These are phyloP conservation scores for Mus pahari DNA, from an alignment of 2,113 vertebrate species.

Conservation along the genomic window DNA sequence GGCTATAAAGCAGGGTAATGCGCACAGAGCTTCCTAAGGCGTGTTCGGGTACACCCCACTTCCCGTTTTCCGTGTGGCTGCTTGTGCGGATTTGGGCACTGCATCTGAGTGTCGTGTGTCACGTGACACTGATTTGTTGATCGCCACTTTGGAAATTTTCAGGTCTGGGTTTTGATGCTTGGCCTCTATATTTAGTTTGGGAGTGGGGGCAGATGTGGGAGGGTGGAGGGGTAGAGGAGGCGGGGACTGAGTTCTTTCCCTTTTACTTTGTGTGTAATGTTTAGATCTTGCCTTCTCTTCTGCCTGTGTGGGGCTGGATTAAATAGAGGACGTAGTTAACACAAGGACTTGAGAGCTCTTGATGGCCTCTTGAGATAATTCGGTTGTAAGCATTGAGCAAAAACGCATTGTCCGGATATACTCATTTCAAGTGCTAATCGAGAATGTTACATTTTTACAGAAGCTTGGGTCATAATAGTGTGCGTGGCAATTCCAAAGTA, in stretches of 20 bases:
- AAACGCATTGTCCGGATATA: conserved; percentile 63
- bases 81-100: conserved; percentile 11
- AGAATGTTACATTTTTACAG: conserved; percentile 80
- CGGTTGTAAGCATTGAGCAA: conserved; percentile 73
- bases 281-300: conserved; percentile 50
- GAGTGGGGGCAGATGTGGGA: conserved; percentile 50
- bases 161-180: conserved; percentile 47
- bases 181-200: conserved; percentile 74
- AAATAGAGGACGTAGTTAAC: conserved; percentile 67
- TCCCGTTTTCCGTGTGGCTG: conserved; percentile 72
- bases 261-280: background rate
- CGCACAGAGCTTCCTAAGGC: conserved; percentile 82
- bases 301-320: conserved; percentile 36
- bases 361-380: conserved; percentile 81
- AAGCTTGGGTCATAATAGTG: conserved; percentile 77
- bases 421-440: conserved; percentile 80
- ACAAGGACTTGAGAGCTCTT: conserved; percentile 70
- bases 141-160: conserved; percentile 52
- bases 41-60: conserved; percentile 85
- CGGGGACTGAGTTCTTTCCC: background rate
- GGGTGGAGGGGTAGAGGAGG: conserved; percentile 38
- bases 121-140: conserved; percentile 60
- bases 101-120: background rate
- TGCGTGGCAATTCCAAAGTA: conserved; percentile 73
- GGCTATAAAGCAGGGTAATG: conserved; percentile 83